These are phyloP conservation scores for Branchellion lobata DNA, from an alignment of 2,888 invertebrate genomes.

Conservation along the genomic window DNA sequence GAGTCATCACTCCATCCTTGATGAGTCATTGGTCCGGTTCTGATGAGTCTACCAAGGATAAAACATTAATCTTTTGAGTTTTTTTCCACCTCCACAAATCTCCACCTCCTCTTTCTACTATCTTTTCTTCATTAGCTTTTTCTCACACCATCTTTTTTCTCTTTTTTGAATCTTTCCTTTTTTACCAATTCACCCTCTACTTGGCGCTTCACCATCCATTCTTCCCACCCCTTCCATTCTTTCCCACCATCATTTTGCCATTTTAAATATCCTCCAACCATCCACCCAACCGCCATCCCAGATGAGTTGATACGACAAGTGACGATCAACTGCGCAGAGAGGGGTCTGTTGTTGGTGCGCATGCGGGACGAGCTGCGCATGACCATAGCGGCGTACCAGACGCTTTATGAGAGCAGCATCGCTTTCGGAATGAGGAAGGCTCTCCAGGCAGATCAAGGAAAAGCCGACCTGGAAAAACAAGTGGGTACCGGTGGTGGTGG, in stretches of 20 bases:
- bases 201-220: too few relatives aligned
- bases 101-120: background rate
- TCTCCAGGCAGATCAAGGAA: constrained; percentile 29
- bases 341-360: constrained; percentile 85
- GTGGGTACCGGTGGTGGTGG: too few relatives aligned
- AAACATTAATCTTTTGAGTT: background rate
- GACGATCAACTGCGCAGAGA: constrained; percentile 92
- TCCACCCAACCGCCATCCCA: constrained; percentile 53
- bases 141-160: too few relatives aligned
- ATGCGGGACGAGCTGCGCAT: constrained; percentile 92
- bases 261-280: too few relatives aligned
- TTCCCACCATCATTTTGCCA: too few relatives aligned
- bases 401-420: constrained; percentile 92
- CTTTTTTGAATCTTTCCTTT: background rate
- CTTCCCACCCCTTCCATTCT: too few relatives aligned
- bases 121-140: background rate
- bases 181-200: background rate
- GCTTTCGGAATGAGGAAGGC: constrained; percentile 95
- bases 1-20: too few relatives aligned
- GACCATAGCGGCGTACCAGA: constrained; percentile 94
- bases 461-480: constrained; percentile 37
- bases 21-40: too few relatives aligned
- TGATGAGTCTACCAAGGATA: too few relatives aligned
- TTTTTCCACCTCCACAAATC: background rate
- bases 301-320: constrained; percentile 86